A percentile compares a stretch with the other conserved stretches of the same genome.
These are phyloP conservation scores for Drosophila meridiana DNA, from an alignment of 2,888 invertebrate genomes.

Conservation along the genomic window DNA sequence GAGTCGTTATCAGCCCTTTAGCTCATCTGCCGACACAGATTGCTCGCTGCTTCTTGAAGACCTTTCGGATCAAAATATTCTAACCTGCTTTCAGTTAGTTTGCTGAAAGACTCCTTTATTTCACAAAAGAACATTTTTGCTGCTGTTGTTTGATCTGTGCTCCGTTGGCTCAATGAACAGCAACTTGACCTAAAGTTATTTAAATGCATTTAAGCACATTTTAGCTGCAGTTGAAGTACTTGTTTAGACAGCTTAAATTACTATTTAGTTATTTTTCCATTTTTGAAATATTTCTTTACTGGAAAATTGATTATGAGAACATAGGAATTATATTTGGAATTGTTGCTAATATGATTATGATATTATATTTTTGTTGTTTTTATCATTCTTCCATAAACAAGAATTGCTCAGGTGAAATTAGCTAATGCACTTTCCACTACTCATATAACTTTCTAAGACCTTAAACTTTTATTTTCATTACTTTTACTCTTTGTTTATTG, in stretches of 20 bases:
- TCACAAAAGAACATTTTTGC: not conserved
- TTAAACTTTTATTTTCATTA: too few relatives aligned
- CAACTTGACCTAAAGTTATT: not conserved
- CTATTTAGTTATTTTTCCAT: too few relatives aligned
- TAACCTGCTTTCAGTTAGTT: not conserved
- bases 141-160: not conserved
- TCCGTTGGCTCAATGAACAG: not conserved
- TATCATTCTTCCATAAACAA: too few relatives aligned
- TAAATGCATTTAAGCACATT: not conserved
- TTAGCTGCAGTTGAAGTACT: not conserved
- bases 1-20: conserved; percentile 55
- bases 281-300: not conserved
- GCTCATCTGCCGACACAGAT: conserved; percentile 17
- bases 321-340: too few relatives aligned
- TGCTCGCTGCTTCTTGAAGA: not conserved
- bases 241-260: too few relatives aligned
- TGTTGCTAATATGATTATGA: too few relatives aligned
- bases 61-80: not conserved
- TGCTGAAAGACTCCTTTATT: not conserved
- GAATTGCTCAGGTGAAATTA: too few relatives aligned
- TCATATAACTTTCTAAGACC: too few relatives aligned
- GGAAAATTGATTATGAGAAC: not conserved
- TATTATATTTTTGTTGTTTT: too few relatives aligned
- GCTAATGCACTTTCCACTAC: too few relatives aligned
- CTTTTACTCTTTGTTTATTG: too few relatives aligned